Conservation (phyloP, 2,888 invertebrate genomes). For the Neoscelio sp. region DNA sequence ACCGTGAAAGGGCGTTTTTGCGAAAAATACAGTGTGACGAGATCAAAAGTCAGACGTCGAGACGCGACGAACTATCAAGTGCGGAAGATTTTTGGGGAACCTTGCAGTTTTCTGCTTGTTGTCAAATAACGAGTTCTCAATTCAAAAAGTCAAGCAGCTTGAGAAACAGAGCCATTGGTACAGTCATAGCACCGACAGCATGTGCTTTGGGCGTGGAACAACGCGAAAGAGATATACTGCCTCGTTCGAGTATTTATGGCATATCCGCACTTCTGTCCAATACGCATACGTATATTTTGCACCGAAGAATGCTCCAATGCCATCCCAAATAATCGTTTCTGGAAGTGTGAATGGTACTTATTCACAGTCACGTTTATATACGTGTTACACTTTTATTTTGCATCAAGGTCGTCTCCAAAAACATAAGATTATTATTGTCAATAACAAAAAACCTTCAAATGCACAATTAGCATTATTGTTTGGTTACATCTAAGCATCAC, state of each 20-base stretch:
- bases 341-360: constrained; percentile 80
- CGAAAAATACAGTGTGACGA: constrained; percentile 72
- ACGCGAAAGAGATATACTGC: constrained; percentile 82
- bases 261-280: constrained; percentile 79
- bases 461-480: constrained; percentile 7
- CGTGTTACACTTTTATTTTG: constrained; percentile 8
- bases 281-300: constrained; percentile 70
- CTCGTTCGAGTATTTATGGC: constrained; percentile 82
- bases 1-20: constrained; percentile 65
- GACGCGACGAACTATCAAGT: constrained; percentile 44
- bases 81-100: constrained; percentile 55
- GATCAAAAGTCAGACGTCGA: constrained; percentile 76
- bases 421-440: constrained; percentile 3
- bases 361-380: constrained; percentile 70
- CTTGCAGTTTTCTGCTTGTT: constrained; percentile 42
- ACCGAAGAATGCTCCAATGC: constrained; percentile 74
- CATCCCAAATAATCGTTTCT: constrained; percentile 81
- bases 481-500: no score
- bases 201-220: constrained; percentile 82
- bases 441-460: constrained; percentile 10
- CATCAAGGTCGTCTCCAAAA: constrained; percentile 12
- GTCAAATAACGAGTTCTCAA: constrained; percentile 26
- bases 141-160: constrained; percentile 49
- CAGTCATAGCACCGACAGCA: constrained; percentile 76
- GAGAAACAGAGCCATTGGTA: constrained; percentile 70